phyloP scores from a whole-genome alignment of 2,888 invertebrate species.

The Pollenia angustigena region DNA sequence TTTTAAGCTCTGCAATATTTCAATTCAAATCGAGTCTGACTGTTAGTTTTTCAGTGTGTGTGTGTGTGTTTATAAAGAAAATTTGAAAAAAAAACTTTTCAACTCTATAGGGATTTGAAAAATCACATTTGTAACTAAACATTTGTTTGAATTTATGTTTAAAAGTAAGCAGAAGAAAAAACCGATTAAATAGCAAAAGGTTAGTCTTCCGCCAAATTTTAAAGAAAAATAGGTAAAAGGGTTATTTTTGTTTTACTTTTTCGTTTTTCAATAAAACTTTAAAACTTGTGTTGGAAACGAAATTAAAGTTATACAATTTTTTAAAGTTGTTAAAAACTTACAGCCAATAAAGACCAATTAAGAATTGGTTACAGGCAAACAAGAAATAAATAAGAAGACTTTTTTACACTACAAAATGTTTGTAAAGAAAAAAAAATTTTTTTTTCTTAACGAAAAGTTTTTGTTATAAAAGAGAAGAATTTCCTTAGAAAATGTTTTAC shows the following conservation, averaged over 20 bases:
- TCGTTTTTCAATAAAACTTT: background rate
- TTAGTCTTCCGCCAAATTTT: conserved; percentile 46
- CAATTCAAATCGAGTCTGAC: background rate
- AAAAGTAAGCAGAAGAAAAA: background rate
- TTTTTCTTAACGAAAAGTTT: no score
- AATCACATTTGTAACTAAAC: conserved; percentile 43
- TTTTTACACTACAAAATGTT: no score
- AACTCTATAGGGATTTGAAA: conserved; percentile 55
- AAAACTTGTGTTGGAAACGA: background rate
- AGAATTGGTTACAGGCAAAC: no score
- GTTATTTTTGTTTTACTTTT: background rate
- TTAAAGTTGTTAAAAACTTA: conserved; percentile 10
- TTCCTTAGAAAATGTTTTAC: no score
- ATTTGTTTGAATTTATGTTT: background rate
- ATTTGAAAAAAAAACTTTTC: conserved; percentile 1
- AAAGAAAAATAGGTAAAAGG: conserved; percentile 46
- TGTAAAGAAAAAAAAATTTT: no score
- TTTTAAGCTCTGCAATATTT: conserved; percentile 21
- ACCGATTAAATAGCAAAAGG: conserved; percentile 63
- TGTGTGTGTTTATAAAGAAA: conserved; percentile 39
- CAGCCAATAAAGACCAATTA: background rate
- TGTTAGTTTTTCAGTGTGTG: background rate
- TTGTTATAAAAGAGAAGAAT: no score
- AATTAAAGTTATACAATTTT: conserved; percentile 40
- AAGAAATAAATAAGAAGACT: no score